These are phyloP conservation scores for Callithrix jacchus DNA, from an alignment of 2,113 vertebrate genomes.

Conservation along the genomic window DNA sequence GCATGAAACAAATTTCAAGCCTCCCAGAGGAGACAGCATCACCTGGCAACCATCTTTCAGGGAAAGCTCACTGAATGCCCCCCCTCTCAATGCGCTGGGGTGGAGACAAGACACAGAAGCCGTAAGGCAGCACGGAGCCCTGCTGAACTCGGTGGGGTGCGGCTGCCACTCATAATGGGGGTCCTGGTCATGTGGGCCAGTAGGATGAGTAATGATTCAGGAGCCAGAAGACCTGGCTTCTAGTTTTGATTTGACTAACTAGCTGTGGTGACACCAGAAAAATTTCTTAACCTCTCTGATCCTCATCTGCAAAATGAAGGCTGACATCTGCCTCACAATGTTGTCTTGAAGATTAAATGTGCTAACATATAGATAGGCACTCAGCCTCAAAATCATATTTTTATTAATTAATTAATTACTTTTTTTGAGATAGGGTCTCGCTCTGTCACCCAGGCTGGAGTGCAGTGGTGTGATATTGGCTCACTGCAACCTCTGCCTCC, in stretches of 20 bases:
- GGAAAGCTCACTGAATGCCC: background rate
- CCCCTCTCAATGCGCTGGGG: accelerated
- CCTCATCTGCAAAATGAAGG: background rate
- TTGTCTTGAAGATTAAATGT: background rate
- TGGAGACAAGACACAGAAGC: background rate
- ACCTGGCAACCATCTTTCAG: background rate
- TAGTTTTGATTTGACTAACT: background rate
- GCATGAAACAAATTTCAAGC: background rate
- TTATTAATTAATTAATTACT: too few species aligned
- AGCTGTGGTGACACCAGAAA: background rate
- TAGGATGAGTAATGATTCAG: background rate
- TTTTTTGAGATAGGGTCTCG: too few species aligned
- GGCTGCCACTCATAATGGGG: background rate
- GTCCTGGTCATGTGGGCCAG: accelerated
- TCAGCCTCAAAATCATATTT: background rate
- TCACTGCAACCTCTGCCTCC: too few species aligned
- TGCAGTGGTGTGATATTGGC: too few species aligned
- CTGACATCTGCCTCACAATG: background rate
- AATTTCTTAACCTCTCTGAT: background rate
- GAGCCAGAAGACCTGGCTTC: background rate
- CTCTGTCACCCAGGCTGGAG: too few species aligned
- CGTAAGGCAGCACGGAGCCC: background rate
- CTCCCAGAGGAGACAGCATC: background rate
- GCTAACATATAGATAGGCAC: background rate
- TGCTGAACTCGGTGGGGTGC: accelerated